Evolutionary conservation across 2,797 vertebrate species (phyloP).

Genomic region (Hippoglossus hippoglossus): DNA sequence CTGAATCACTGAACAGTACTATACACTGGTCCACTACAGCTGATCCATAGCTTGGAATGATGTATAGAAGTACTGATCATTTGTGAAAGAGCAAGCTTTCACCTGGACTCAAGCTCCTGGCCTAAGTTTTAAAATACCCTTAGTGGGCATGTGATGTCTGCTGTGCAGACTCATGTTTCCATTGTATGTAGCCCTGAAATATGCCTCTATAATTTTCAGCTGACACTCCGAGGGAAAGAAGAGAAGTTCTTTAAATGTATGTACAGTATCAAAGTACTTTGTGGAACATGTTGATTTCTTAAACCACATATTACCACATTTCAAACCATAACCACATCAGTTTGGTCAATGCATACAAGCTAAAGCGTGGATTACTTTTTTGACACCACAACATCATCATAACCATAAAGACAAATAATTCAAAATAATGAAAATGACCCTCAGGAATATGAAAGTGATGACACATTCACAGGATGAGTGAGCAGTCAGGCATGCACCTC

Average conservation of each 20-base stretch:
- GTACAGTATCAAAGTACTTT: not conserved
- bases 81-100: not conserved
- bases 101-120: not conserved
- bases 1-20: not conserved
- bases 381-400: not conserved
- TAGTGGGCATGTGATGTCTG: not conserved
- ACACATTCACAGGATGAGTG: slow-evolving; percentile 58
- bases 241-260: not conserved
- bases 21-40: not conserved
- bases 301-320: not conserved
- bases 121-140: slow-evolving; percentile 8
- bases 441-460: slow-evolving; percentile 51
- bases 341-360: not conserved
- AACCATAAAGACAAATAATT: slow-evolving; percentile 24
- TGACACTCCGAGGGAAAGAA: not conserved
- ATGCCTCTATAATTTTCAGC: not conserved
- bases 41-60: not conserved
- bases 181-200: not conserved
- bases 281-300: slow-evolving; percentile 1
- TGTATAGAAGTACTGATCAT: not conserved
- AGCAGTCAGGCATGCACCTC: slow-evolving; percentile 59
- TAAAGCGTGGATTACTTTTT: not conserved
- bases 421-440: slow-evolving; percentile 26
- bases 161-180: slow-evolving; percentile 3
- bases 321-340: slow-evolving; percentile 1